Evolutionary conservation across 2,888 invertebrate genomes (phyloP).

Genomic region (Drosophila hamatofila): DNA sequence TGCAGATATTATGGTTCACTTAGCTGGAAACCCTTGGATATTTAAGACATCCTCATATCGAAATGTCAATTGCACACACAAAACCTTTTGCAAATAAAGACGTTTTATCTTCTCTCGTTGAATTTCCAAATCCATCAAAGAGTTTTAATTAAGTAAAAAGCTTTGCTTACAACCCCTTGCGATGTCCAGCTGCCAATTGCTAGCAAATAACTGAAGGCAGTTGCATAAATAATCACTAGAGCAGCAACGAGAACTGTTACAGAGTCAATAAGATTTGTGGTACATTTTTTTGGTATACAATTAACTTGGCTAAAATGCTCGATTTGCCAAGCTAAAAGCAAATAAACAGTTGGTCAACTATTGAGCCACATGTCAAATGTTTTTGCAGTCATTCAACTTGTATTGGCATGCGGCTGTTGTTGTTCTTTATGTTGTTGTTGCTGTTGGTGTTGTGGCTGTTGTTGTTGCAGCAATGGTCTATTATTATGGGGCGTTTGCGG

Average conservation of each 20-base stretch:
- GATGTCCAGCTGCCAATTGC: slow-evolving; percentile 22
- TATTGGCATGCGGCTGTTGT: slow-evolving; percentile 23
- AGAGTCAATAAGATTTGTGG: slow-evolving; percentile 25
- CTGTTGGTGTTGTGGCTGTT: slow-evolving; percentile 17
- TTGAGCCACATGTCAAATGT: slow-evolving; percentile 31
- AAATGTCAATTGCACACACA: slow-evolving; percentile 38
- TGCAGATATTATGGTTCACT: slow-evolving; percentile 35
- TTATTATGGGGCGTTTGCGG: slow-evolving; percentile 54
- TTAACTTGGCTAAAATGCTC: slow-evolving; percentile 23
- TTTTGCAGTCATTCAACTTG: slow-evolving; percentile 26
- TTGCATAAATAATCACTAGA: slow-evolving; percentile 49
- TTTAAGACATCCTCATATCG: slow-evolving; percentile 38
- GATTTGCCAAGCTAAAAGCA: slow-evolving; percentile 48
- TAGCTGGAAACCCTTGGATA: slow-evolving; percentile 28
- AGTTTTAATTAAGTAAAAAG: slow-evolving; percentile 45
- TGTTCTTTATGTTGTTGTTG: slow-evolving; percentile 14
- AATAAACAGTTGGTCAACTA: slow-evolving; percentile 50
- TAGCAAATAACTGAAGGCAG: slow-evolving; percentile 34
- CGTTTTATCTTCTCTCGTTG: not conserved
- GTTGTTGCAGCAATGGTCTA: slow-evolving; percentile 46
- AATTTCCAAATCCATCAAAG: slow-evolving; percentile 37
- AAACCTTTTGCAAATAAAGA: slow-evolving; percentile 13
- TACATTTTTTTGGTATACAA: slow-evolving; percentile 6
- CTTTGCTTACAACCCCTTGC: slow-evolving; percentile 22
- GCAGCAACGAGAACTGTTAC: not conserved